Base-by-base conservation (phyloP, 2,888 invertebrate species). In the Drosophila phalerata region DNA sequence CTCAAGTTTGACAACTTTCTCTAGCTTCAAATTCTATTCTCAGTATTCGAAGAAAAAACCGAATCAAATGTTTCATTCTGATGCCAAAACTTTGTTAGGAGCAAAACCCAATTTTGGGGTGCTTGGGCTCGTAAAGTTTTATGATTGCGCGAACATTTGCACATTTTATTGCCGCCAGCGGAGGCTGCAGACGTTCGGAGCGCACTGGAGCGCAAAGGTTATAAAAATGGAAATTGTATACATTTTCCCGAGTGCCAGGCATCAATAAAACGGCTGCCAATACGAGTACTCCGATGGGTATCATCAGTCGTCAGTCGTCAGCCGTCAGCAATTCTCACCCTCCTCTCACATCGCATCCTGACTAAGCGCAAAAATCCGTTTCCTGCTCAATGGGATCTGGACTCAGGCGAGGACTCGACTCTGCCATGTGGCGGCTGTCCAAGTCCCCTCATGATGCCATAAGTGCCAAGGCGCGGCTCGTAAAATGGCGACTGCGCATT, bases 161-260 rank as follows among this genome's bases (percentile, higher is more conserved):
- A 22, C 11, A 69, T 90, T 90, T 87, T 87, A 88, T 84, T 71
- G 85, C 73, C 51, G 55, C 55, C 42, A 56, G 70, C 66, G 72
- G 70, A 68, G 77, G 71, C 73, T 79, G 74, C 72, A 77, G 76
- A 60, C 74, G 62, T 71, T 57, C 79, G 69, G 17, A 77, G 75
- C 77, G 64, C 81, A 75, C 28, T 81, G 77, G 72, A 79, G 81
- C 78, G 75, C 55, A 70, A 64, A 74, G 56, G 80, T 70, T 77
- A 85, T 90, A 84, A 90, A 90, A 89, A 81, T 75, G 73, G 78
- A 90, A 84, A 90, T 89, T 78, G 88, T 89, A 87, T 86, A 87
- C 79, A 79, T 84, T 90, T 89, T 74, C 60, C 78, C 75, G 77
- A 87, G 88, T 87, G 82, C 66, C 58, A 48, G 56, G 64, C 64